Evolutionary conservation across 2,113 vertebrate species (phyloP).

Genomic region (Eleginops maclovinus): DNA sequence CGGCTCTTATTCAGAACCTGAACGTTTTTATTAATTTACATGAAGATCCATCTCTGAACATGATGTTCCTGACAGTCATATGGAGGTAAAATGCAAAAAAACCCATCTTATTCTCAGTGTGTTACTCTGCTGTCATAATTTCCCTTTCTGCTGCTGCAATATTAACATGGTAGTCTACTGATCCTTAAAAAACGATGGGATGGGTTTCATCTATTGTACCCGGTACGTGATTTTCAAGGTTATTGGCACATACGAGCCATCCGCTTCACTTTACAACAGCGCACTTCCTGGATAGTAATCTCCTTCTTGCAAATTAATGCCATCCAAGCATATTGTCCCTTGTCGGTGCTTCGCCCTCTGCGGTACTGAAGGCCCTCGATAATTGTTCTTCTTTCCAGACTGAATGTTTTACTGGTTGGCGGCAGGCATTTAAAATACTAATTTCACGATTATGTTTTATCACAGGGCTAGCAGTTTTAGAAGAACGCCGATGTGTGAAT

Average conservation of each 20-base stretch:
- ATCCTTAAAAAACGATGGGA: conserved; percentile 54
- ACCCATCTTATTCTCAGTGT: conserved; percentile 22
- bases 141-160: conserved; percentile 36
- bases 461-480: neutral
- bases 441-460: neutral
- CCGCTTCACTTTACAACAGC: conserved; percentile 11
- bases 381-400: conserved; percentile 21
- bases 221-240: conserved; percentile 62
- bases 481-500: conserved; percentile 3
- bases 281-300: conserved; percentile 12
- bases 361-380: conserved; percentile 16
- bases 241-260: conserved; percentile 62
- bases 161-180: conserved; percentile 28
- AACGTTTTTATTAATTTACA: neutral
- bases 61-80: neutral
- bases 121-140: conserved; percentile 34
- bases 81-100: neutral
- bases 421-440: neutral
- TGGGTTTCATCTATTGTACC: conserved; percentile 51
- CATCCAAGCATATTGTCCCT: conserved; percentile 20
- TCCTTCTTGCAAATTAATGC: conserved; percentile 52
- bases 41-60: too few relatives aligned
- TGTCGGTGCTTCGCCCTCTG: conserved; percentile 25
- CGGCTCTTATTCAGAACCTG: too few relatives aligned
- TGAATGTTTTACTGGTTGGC: neutral